These are phyloP conservation scores for Charina bottae DNA, from an alignment of 2,113 vertebrate species.

Conservation along the genomic window DNA sequence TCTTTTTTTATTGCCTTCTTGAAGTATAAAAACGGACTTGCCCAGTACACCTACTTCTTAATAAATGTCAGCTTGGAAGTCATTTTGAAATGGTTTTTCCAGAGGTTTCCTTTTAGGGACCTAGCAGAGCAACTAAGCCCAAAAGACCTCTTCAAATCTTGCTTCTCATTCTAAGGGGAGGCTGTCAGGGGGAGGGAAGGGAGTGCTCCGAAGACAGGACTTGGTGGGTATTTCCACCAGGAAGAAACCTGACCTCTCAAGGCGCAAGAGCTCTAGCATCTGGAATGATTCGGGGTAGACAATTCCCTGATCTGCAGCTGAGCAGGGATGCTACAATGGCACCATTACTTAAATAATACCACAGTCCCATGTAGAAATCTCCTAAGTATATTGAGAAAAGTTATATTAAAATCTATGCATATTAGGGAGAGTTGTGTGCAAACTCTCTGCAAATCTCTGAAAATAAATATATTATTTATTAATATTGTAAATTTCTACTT, in stretches of 20 bases:
- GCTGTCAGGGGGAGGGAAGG: neutral
- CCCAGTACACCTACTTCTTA: neutral
- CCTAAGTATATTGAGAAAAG: neutral
- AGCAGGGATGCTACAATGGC: neutral
- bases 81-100: neutral
- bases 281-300: neutral
- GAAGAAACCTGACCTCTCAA: neutral
- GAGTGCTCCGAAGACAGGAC: neutral
- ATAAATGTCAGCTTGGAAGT: neutral
- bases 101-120: neutral
- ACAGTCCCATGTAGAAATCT: neutral
- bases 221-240: neutral
- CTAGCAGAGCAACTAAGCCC: neutral
- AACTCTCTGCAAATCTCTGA: neutral
- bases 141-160: neutral
- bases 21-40: neutral
- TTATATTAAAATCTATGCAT: neutral
- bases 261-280: neutral
- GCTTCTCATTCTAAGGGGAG: neutral
- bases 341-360: neutral
- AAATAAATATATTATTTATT: too few relatives aligned
- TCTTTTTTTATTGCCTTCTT: neutral
- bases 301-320: neutral
- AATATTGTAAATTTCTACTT: too few relatives aligned
- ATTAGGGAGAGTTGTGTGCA: neutral